phyloP scores from a whole-genome alignment of 2,113 vertebrate species.

The Microtus oregoni region DNA sequence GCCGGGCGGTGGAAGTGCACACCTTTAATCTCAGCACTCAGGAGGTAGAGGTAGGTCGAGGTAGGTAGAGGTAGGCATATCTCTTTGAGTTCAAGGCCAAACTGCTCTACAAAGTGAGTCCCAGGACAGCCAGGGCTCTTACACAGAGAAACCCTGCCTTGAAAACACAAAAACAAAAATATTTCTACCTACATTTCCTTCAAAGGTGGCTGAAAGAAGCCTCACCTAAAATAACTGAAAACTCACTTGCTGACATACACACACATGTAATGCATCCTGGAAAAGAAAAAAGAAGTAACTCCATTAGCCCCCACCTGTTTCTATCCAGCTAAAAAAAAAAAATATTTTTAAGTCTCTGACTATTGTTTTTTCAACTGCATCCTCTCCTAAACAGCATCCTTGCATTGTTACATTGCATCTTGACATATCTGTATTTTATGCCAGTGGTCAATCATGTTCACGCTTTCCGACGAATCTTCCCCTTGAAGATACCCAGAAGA shows the following conservation, averaged over 20 bases:
- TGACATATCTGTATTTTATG: slow-evolving; percentile 29
- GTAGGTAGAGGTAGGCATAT: background rate
- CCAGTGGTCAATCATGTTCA: background rate
- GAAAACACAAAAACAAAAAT: background rate
- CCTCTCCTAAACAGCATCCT: background rate
- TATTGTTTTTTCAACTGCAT: background rate
- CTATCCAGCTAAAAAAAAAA: background rate
- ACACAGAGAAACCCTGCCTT: background rate
- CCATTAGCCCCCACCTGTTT: background rate
- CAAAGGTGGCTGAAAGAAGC: background rate
- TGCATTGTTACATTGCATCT: background rate
- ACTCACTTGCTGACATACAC: background rate
- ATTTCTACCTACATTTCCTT: slow-evolving; percentile 33
- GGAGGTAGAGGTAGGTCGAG: too few relatives aligned
- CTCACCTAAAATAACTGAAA: slow-evolving; percentile 35
- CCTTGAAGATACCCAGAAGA: slow-evolving; percentile 4
- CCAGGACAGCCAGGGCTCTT: background rate
- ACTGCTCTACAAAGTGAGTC: background rate
- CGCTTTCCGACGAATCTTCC: background rate
- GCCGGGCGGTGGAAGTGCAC: rapidly evolving
- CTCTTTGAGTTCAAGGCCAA: background rate
- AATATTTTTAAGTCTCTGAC: background rate
- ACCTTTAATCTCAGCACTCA: background rate
- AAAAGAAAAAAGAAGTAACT: background rate
- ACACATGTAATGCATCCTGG: background rate